These are phyloP conservation scores for Gasterosteus aculeatus DNA, from an alignment of 2,113 vertebrate species.

Conservation along the genomic window DNA sequence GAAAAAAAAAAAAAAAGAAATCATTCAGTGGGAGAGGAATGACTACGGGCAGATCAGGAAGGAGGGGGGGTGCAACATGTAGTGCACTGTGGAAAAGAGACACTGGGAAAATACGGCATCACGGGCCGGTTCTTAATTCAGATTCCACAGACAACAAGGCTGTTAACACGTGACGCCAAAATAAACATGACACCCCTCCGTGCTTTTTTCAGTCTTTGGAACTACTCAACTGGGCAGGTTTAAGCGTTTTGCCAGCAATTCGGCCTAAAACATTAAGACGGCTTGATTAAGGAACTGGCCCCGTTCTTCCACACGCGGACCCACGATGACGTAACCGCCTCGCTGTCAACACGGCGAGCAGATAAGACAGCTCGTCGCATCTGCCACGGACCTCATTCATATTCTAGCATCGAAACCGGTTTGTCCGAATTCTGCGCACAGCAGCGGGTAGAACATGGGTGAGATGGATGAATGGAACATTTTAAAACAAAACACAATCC, in stretches of 20 bases:
- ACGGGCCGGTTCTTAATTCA: slow-evolving; percentile 7
- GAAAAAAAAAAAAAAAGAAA: background rate
- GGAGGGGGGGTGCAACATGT: slow-evolving; percentile 37
- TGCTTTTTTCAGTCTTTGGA: background rate
- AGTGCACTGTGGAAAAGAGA: slow-evolving; percentile 63
- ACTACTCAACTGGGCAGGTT: background rate
- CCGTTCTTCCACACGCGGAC: slow-evolving; percentile 50
- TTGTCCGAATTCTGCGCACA: slow-evolving; percentile 75
- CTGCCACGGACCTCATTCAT: slow-evolving; percentile 71
- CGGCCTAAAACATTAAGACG: slow-evolving; percentile 22
- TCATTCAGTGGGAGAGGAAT: slow-evolving; percentile 40
- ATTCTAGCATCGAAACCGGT: slow-evolving; percentile 71
- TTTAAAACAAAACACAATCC: slow-evolving; percentile 82
- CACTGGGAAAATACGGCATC: slow-evolving; percentile 48
- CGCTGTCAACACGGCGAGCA: slow-evolving; percentile 51
- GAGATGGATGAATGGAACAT: slow-evolving; percentile 81
- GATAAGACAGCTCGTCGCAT: slow-evolving; percentile 54
- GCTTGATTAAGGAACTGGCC: slow-evolving; percentile 52
- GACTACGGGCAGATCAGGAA: slow-evolving; percentile 16
- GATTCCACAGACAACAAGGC: slow-evolving; percentile 14
- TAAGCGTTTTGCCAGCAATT: background rate
- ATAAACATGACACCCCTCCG: background rate
- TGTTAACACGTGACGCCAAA: background rate
- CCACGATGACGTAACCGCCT: slow-evolving; percentile 65
- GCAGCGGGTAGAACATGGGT: slow-evolving; percentile 77